Base-by-base conservation (phyloP, 2,888 invertebrate species). In the Drosophila greeni region DNA sequence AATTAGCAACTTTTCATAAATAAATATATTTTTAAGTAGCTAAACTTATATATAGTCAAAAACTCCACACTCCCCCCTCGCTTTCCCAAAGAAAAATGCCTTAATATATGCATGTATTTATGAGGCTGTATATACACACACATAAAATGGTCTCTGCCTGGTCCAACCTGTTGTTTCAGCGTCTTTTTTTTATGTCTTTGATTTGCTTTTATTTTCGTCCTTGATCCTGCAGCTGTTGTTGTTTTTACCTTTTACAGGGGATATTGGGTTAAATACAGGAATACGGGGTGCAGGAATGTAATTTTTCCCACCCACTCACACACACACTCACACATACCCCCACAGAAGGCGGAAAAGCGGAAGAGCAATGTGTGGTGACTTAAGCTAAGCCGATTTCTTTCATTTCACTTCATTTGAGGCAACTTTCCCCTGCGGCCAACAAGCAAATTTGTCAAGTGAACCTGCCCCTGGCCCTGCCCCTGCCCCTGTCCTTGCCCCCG, bases 341-440 rank as follows among this genome's bases (percentile, higher is more conserved):
- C 9, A 23, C 26, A 26, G 1, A 45, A 47, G 39, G 61, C 12
- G 45, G 26, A 20, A 40, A 59, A n/a, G 60, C 29, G 45, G 26
- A 23, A 40, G 60, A 16, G 60, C 31, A 26, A 40, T 62, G 48
- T 53, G 59, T 58, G 45, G 20, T 68, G 75, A 72, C 78, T 74
- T 77, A 65, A 48, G 56, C 53, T 69, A 73, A 75, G 75, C 75
- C 78, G 73, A 75, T 78, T 75, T 51, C 59, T 47, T 51, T 78
- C 55, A 60, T 78, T 75, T 78, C 69, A 66, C 75, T 78, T 75
- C 69, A 75, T 77, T 68, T 69, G 69, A 69, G 78, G 65, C 54
- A n/a, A 14, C 18, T 52, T 34, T 49, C 47, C 23, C 23, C 39
- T 31, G 11, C 33, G 39, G 40, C 45, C 58, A 53, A 57, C 49